phyloP scores from a whole-genome alignment of 2,888 invertebrate species.

The Andrena fulva region DNA sequence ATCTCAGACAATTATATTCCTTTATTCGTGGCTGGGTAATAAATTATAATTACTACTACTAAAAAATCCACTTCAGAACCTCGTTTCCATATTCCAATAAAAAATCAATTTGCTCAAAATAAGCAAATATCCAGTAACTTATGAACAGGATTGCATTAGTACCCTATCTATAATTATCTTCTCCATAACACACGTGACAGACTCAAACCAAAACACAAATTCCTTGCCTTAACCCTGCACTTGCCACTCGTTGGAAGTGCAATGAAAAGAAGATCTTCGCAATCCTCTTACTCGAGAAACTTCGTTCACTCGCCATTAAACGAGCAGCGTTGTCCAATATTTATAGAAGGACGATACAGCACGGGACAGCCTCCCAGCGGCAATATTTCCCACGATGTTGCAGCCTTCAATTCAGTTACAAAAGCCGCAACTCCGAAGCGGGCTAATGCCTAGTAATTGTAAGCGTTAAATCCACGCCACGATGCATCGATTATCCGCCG shows the following conservation, averaged over 20 bases:
- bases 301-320: not conserved
- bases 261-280: not conserved
- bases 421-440: not conserved
- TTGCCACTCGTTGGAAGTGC: not conserved
- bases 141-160: not conserved
- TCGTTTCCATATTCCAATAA: no score
- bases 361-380: not conserved
- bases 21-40: no score
- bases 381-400: not conserved
- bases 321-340: not conserved
- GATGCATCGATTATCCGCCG: constrained; percentile 19
- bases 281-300: not conserved
- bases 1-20: not conserved
- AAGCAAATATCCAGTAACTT: no score
- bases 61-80: no score
- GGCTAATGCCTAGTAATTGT: constrained; percentile 25
- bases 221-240: not conserved
- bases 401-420: constrained; percentile 2
- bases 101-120: no score
- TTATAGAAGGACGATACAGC: not conserved
- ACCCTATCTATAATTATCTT: constrained; percentile 5
- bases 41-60: no score
- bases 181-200: not conserved
- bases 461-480: constrained; percentile 23
- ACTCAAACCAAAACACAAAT: not conserved